phyloP scores from a whole-genome alignment of 2,797 vertebrate genomes.

The Bothrops alternatus region DNA sequence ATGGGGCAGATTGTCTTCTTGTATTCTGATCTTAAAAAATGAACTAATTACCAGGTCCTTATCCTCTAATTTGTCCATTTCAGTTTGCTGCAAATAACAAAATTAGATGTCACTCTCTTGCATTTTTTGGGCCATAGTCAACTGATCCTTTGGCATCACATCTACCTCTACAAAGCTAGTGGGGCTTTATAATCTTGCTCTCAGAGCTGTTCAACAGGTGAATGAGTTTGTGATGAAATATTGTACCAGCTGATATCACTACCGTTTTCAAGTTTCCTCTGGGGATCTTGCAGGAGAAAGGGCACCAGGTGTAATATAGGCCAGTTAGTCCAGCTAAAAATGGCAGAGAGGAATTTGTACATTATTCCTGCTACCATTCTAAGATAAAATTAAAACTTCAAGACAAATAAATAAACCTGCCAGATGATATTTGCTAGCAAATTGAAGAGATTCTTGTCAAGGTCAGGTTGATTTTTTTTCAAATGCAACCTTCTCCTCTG shows the following conservation, averaged over 20 bases:
- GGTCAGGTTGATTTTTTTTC: slow-evolving; percentile 5
- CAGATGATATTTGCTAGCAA: neutral
- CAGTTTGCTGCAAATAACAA: neutral
- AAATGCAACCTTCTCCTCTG: neutral
- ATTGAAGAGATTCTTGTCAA: neutral
- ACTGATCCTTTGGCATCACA: neutral
- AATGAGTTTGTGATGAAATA: slow-evolving; percentile 30
- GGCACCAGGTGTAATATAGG: neutral
- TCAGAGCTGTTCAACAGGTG: neutral
- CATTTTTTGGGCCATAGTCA: neutral
- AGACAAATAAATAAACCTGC: slow-evolving; percentile 19
- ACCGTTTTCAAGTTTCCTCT: fast-evolving
- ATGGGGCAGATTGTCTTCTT: neutral
- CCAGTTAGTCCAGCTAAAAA: neutral
- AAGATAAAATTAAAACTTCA: neutral
- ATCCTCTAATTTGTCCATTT: neutral
- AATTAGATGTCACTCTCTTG: neutral
- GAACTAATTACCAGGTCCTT: neutral
- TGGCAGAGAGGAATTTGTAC: neutral
- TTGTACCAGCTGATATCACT: slow-evolving; percentile 18
- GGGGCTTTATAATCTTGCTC: neutral
- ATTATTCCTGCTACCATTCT: neutral
- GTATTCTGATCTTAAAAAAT: neutral
- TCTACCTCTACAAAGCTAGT: neutral
- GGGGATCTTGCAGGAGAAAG: neutral